Base-by-base conservation (phyloP, 2,113 vertebrate genomes). In the Phodopus roborovskii region DNA sequence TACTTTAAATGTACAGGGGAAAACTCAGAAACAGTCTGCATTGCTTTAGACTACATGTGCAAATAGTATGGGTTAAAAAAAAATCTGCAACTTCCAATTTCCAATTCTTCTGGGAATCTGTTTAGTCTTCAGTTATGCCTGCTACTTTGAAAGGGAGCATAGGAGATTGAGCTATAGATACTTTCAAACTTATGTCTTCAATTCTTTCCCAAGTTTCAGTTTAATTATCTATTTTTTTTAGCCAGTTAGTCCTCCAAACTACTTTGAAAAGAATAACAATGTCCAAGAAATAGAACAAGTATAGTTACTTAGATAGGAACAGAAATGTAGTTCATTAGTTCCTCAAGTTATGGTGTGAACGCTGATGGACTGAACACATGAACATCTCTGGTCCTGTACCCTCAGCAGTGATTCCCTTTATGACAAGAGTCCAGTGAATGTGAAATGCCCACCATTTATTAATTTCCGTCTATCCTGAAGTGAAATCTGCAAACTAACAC, bases 401-500 rank as follows among this genome's bases (percentile, higher is more conserved):
- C 4, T 89, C 97, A 58, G 42, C 95, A 77, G 60, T 90, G 96
- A 94, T 60, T 95, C 95, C 22, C 68, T 97, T 5, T 94, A 98
- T 71, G 45, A 94, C 13, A 98, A 97, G 56, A 96, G 98, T 81
- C 94, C 98, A 19, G 10, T 64, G 36, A 62, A n/a, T 62, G 26
- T 62, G 39, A 98, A 97, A 45, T 96, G 98, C 73, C 94, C 98
- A 22, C 97, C 98, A 98, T 94, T 98, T 99, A 86, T 98, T 98
- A 96, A 99, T 99, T 88, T 98, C 99, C 95, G 17, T 98, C 64
- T 96, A 99, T 92, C 98, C 99, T 48, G 98, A 99, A 96, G 98
- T 99, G 91, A 98, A 97, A 96, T 98, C 98, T 68, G 92, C 99
- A 62, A 98, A 39, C 98, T 97, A 0, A 99, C 99, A 83, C 97